phyloP scores from a whole-genome alignment of 1,140 invertebrate species.

The Ceratitis capitata region DNA sequence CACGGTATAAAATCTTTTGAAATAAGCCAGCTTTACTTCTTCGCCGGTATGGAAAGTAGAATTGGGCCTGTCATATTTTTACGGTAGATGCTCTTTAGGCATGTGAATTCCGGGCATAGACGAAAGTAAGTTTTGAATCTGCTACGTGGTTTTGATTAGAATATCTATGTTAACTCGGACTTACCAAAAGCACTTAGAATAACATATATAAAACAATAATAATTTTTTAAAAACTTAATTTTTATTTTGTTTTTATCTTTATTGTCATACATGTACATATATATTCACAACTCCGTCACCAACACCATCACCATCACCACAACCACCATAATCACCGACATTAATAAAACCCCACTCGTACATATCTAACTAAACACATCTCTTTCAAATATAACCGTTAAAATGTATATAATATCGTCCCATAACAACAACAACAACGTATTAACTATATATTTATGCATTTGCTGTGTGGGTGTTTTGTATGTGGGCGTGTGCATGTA shows the following conservation, averaged over 20 bases:
- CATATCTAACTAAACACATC: conserved; percentile 19
- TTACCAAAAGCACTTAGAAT: no score
- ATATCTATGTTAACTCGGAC: no score
- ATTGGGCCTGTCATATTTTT: no score
- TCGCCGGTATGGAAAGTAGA: no score
- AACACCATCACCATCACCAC: not conserved
- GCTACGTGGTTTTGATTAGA: no score
- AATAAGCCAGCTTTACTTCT: no score
- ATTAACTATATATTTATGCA: not conserved
- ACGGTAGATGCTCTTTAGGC: no score
- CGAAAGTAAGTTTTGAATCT: no score
- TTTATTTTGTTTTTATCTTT: not conserved
- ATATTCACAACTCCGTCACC: not conserved
- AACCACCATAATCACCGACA: not conserved
- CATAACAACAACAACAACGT: no score
- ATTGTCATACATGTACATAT: not conserved
- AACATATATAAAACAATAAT: not conserved
- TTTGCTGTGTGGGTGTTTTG: not conserved
- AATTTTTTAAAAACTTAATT: no score
- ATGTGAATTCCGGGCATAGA: no score
- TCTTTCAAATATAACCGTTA: conserved; percentile 11
- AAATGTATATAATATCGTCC: not conserved
- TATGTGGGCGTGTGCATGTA: not conserved
- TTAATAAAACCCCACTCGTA: not conserved
- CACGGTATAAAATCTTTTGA: no score